Evolutionary conservation across 1,140 invertebrate species (phyloP).

Genomic region (Cydia pomonella): DNA sequence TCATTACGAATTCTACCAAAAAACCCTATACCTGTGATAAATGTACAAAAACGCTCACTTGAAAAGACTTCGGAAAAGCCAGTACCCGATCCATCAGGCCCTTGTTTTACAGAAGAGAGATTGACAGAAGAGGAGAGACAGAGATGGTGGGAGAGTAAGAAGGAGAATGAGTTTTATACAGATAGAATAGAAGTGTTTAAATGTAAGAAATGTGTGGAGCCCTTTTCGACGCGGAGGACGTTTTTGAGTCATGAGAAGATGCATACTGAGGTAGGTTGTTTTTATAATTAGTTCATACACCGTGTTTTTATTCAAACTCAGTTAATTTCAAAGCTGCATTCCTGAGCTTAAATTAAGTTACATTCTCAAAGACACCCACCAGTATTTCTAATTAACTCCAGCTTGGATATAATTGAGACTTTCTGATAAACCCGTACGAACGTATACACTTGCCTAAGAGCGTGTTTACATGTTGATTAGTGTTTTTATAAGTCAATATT

Average conservation of each 20-base stretch:
- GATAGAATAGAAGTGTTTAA: neutral
- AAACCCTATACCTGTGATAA: neutral
- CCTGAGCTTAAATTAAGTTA: no score
- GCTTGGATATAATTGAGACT: no score
- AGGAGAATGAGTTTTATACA: neutral
- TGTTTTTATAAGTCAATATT: no score
- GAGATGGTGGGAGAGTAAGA: slow-evolving; percentile 14
- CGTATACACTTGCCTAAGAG: no score
- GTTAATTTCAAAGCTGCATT: no score
- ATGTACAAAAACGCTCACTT: neutral
- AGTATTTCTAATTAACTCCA: no score
- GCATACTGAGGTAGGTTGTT: neutral
- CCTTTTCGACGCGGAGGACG: neutral
- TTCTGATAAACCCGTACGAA: no score
- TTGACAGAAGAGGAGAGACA: neutral
- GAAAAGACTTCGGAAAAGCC: neutral
- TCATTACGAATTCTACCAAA: neutral
- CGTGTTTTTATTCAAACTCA: no score
- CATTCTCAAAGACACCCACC: no score
- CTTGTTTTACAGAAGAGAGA: neutral
- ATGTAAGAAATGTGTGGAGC: neutral
- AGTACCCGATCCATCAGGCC: neutral
- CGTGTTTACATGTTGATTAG: no score
- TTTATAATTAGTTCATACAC: no score
- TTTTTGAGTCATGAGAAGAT: neutral